Evolutionary conservation across 1,140 invertebrate species (phyloP), one percentile per base, ranked within the genome.

Genomic region (Cecropterus lyciades): DNA sequence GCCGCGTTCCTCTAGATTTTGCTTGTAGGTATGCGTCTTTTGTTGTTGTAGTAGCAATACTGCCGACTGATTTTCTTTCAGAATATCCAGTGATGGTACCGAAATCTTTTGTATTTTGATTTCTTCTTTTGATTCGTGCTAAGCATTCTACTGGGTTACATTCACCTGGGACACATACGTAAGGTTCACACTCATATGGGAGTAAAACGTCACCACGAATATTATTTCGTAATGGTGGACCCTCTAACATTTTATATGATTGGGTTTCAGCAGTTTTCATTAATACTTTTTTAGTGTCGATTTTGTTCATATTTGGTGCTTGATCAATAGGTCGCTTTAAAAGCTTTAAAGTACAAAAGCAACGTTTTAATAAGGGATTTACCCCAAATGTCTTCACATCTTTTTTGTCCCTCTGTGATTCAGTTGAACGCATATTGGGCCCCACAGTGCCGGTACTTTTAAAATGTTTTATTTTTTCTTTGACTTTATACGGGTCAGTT

Each of bases 271-370:
- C 27, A 15, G 27, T 15, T 16, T 30, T 51, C 16, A 16, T 51
- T 30, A 6, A 3, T 14, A 14, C 24, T 13, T n/a, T 51, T 13
- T 51, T 51, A 1, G 11, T 51, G n/a, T 30, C 48, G 20, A 14
- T 13, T 30, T 30, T 27, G 14, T 51, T 51, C 0, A 30, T 46
- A 43, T 15, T 51, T 33, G 45, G 49, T 30, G 4, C 13, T 37
- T 14, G 8, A 20, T 27, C 42, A 52, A 20, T 45, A 9, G 16
- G 13, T 17, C 42, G 57, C 15, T 70, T 70, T 27, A 67, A 59
- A 33, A 74, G 43, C 56, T 65, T 56, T 46, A 77, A 63, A 11
- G 69, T 74, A 68, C 72, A 77, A 49, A 77, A 77, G 67, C 72
- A 77, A 30, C 75, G 67, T 57, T 69, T 69, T 17, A 72, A 48